These are phyloP conservation scores for Aratinga solstitialis DNA, from an alignment of 2,797 vertebrate genomes.

Conservation along the genomic window DNA sequence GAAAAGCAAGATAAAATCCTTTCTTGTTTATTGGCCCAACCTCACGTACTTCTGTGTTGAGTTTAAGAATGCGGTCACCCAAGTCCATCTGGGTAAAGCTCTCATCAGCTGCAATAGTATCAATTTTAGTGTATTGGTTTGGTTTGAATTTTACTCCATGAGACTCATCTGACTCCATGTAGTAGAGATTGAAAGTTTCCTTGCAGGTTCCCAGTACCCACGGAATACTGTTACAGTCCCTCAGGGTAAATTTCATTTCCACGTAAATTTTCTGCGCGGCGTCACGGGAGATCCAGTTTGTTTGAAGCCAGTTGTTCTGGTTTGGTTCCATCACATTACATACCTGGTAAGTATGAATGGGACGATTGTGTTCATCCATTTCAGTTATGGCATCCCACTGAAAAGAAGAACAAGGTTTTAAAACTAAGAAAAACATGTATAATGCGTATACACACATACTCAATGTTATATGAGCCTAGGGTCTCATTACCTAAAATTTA, in stretches of 20 bases:
- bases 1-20: conserved; percentile 94
- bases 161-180: conserved; percentile 90
- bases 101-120: conserved; percentile 94
- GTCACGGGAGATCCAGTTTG: conserved; percentile 93
- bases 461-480: accelerated
- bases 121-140: conserved; percentile 90
- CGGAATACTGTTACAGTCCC: conserved; percentile 96
- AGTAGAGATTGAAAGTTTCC: conserved; percentile 95
- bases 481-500: not conserved
- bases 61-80: conserved; percentile 94
- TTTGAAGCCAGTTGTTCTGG: conserved; percentile 97
- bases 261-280: conserved; percentile 94
- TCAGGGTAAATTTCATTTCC: conserved; percentile 93
- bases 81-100: conserved; percentile 98
- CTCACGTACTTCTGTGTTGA: conserved; percentile 94
- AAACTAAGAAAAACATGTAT: not conserved
- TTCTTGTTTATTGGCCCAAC: conserved; percentile 90
- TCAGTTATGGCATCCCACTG: conserved; percentile 97
- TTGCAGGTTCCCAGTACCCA: conserved; percentile 96
- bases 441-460: accelerated
- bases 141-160: conserved; percentile 89
- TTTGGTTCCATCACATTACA: conserved; percentile 97
- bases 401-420: conserved; percentile 13
- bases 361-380: conserved; percentile 94
- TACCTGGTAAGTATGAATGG: conserved; percentile 95